A percentile compares a stretch with the other conserved stretches of the same genome.
phyloP scores from a whole-genome alignment of 2,113 vertebrate genomes.

The Sylvilagus bachmani region DNA sequence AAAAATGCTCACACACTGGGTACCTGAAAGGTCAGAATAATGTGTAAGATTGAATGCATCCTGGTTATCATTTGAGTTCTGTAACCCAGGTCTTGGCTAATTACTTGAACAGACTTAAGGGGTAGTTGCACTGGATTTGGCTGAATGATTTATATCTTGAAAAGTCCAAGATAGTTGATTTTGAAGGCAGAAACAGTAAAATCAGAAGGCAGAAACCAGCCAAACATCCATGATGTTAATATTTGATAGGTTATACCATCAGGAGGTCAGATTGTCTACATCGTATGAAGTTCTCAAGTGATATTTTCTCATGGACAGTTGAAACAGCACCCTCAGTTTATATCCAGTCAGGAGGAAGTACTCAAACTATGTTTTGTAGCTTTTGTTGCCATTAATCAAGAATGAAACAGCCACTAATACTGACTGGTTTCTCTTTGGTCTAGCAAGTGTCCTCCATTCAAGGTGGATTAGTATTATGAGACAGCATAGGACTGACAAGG shows the following conservation, averaged over 20 bases:
- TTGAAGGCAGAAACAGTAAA: not conserved
- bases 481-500: not conserved
- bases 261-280: not conserved
- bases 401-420: not conserved
- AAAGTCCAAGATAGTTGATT: not conserved
- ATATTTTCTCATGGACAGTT: not conserved
- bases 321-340: not conserved
- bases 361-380: not conserved
- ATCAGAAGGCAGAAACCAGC: not conserved
- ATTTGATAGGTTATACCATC: not conserved
- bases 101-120: not conserved
- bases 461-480: not conserved
- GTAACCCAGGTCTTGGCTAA: not conserved
- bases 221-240: not conserved
- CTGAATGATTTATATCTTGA: not conserved
- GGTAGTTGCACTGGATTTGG: not conserved
- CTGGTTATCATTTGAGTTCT: not conserved
- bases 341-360: not conserved
- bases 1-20: not conserved
- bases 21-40: not conserved
- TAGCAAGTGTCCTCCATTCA: not conserved
- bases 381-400: not conserved
- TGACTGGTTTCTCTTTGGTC: not conserved
- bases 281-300: slow-evolving; percentile 7
- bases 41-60: not conserved